Evolutionary conservation across 2,797 vertebrate species (phyloP).

Genomic region (Rhynchotus rufescens): DNA sequence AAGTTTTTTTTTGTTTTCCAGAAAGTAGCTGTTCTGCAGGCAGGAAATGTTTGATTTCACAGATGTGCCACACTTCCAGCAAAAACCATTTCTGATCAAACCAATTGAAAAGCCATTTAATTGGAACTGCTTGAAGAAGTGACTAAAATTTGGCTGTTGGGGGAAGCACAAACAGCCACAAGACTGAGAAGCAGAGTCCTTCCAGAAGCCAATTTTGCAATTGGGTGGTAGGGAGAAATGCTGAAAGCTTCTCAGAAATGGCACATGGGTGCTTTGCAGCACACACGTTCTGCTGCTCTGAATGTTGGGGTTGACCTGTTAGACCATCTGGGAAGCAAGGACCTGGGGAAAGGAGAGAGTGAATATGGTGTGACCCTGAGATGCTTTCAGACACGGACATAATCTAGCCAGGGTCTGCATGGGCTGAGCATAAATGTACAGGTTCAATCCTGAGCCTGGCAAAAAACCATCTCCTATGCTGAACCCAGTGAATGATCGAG

Average conservation of each 20-base stretch:
- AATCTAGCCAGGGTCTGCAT: background rate
- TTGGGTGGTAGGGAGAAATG: background rate
- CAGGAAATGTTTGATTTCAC: slow-evolving; percentile 65
- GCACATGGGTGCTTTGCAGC: background rate
- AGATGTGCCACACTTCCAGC: slow-evolving; percentile 8
- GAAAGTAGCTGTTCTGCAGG: slow-evolving; percentile 45
- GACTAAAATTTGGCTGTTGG: background rate
- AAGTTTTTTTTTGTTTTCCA: background rate
- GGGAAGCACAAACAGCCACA: background rate
- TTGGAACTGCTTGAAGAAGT: slow-evolving; percentile 32
- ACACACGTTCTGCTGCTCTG: background rate
- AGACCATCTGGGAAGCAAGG: accelerated
- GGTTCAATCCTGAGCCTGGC: background rate
- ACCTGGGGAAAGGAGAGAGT: background rate
- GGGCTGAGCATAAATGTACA: background rate
- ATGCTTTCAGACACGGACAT: background rate
- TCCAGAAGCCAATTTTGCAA: slow-evolving; percentile 50
- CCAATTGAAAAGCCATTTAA: slow-evolving; percentile 54
- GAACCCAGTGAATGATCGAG: background rate
- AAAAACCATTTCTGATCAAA: background rate
- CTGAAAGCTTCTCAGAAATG: background rate
- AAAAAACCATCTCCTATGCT: background rate
- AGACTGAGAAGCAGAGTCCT: slow-evolving; percentile 40
- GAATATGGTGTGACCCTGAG: background rate
- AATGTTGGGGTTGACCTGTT: background rate